These are phyloP conservation scores for Spilarctia lutea DNA, from an alignment of 2,888 invertebrate genomes.

Conservation along the genomic window DNA sequence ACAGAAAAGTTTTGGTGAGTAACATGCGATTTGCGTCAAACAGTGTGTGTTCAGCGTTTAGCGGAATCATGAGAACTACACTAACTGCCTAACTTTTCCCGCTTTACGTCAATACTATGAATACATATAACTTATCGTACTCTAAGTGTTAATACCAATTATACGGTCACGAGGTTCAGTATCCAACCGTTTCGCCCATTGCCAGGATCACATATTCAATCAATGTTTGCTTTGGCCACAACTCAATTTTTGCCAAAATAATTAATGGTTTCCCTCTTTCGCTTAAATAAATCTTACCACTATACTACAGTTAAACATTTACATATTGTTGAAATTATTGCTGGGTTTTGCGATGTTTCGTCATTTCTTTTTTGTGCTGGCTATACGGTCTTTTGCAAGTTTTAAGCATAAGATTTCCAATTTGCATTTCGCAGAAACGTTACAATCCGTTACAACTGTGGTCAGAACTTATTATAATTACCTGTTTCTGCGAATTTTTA, in stretches of 20 bases:
- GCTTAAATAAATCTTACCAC: slow-evolving; percentile 16
- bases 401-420: neutral
- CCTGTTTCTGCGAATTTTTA: neutral
- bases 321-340: slow-evolving; percentile 8
- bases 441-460: neutral
- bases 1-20: slow-evolving; percentile 48
- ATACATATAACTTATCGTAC: slow-evolving; percentile 61
- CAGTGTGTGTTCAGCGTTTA: slow-evolving; percentile 70
- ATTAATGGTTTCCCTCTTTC: slow-evolving; percentile 13
- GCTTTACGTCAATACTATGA: slow-evolving; percentile 70
- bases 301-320: slow-evolving; percentile 14
- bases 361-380: neutral
- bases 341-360: neutral
- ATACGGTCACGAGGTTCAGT: neutral
- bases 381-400: slow-evolving; percentile 2
- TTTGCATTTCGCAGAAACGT: slow-evolving; percentile 11
- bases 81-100: slow-evolving; percentile 54
- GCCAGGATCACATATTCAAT: neutral
- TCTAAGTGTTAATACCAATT: slow-evolving; percentile 14
- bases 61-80: slow-evolving; percentile 66
- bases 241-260: slow-evolving; percentile 8
- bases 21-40: slow-evolving; percentile 71
- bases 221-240: neutral
- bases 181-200: slow-evolving; percentile 5
- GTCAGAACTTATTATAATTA: slow-evolving; percentile 9